Conservation (phyloP, 2,113 vertebrate species). For the Pao palembangensis region DNA sequence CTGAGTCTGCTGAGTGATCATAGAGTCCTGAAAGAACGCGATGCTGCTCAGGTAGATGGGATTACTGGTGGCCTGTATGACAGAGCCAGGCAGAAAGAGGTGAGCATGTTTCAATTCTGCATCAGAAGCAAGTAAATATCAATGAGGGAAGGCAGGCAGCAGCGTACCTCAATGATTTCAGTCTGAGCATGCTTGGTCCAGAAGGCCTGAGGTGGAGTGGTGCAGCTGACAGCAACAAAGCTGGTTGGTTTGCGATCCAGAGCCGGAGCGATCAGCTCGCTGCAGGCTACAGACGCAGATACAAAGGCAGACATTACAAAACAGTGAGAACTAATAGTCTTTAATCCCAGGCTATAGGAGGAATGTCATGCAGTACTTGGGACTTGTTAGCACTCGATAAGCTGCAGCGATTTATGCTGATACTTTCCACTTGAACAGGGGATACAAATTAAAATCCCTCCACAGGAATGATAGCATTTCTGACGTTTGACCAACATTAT, state of each 20-base stretch:
- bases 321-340: slow-evolving; percentile 32
- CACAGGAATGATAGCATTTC: neutral
- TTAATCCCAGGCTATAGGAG: slow-evolving; percentile 27
- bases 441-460: neutral
- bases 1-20: slow-evolving; percentile 97
- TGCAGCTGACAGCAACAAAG: slow-evolving; percentile 97
- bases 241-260: slow-evolving; percentile 95
- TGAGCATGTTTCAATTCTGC: neutral
- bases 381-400: slow-evolving; percentile 5
- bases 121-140: too few relatives aligned
- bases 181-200: slow-evolving; percentile 99
- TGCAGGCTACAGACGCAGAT: slow-evolving; percentile 81
- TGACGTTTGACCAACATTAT: too few relatives aligned
- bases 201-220: slow-evolving; percentile 98
- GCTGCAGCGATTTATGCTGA: slow-evolving; percentile 1
- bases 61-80: slow-evolving; percentile 90
- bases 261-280: slow-evolving; percentile 90
- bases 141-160: neutral
- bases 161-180: slow-evolving; percentile 93
- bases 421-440: slow-evolving; percentile 1
- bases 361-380: slow-evolving; percentile 10
- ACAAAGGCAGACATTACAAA: slow-evolving; percentile 41
- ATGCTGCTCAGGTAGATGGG: slow-evolving; percentile 97
- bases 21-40: slow-evolving; percentile 97
- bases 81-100: neutral